Evolutionary conservation across 2,888 invertebrate species (phyloP), one percentile per base, ranked within the genome.

Genomic region (Campoplex capitator): DNA sequence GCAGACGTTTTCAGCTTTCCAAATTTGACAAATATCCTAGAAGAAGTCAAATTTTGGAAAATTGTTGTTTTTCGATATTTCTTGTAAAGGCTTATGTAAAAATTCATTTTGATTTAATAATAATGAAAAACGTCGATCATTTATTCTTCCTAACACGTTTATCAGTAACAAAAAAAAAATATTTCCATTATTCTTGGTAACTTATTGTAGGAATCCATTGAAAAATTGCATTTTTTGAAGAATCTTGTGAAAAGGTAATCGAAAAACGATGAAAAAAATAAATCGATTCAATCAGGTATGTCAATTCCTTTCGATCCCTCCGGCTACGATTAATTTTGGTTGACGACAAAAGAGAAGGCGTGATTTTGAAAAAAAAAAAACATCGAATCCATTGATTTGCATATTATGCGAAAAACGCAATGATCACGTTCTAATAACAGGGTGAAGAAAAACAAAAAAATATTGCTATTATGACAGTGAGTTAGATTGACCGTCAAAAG

Each of bases 401-500:
- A 62, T 62, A 62, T 62, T 16, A 32, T 28, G 62, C 32, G 16
- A 32, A 62, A 23, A 62, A 62, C 28, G 6, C 13, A 4, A 32
- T 32, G 32, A 62, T 62, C 16, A 28, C 62, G 32, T 32, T 28
- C 6, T 16, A 28, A 6, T 4, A 2, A 32, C 13, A 32, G 16
- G 16, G 2, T 6, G 28, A 32, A 62, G 23, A 23, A 23, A 23
- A 23, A 23, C 0, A 32, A 62, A 16, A 62, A 16, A 62, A 32
- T 32, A 4, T 32, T 62, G 7, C 32, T 16, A 62, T 62, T 62
- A 62, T 32, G 62, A 16, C 62, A 62, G 62, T 7, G 32, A 62
- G n/a, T 28, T 51, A 13, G 32, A 51, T 71, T 68, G 42, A 68
- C 68, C 45, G 45, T 71, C 38, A 71, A 45, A 71, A 71, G 42